Evolutionary conservation across 2,888 invertebrate species (phyloP).

Genomic region (Aricia artaxerxes): DNA sequence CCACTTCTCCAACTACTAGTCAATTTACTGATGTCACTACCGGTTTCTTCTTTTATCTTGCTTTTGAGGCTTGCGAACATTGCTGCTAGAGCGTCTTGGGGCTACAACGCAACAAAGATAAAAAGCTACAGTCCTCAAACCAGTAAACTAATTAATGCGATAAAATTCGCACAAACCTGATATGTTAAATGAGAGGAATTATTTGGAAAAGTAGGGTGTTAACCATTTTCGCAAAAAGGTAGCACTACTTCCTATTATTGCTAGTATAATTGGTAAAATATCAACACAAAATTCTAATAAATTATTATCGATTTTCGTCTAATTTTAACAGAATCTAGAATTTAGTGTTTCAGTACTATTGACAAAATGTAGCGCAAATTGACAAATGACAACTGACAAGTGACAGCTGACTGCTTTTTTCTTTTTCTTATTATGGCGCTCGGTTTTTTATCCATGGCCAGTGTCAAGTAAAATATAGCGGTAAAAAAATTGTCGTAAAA

Average conservation of each 20-base stretch:
- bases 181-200: constrained; percentile 13
- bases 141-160: constrained; percentile 23
- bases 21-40: constrained; percentile 85
- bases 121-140: neutral
- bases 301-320: neutral
- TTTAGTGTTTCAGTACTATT: neutral
- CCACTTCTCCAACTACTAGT: constrained; percentile 75
- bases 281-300: neutral
- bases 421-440: no score
- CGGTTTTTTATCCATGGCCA: no score
- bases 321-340: neutral
- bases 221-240: neutral
- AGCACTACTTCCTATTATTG: neutral
- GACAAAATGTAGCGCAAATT: neutral
- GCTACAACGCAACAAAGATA: constrained; percentile 21
- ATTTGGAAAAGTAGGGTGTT: neutral
- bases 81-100: constrained; percentile 38
- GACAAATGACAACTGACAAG: neutral
- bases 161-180: constrained; percentile 11
- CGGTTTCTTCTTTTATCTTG: constrained; percentile 94
- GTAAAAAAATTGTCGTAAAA: no score
- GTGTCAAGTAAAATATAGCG: no score
- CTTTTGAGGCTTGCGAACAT: constrained; percentile 95
- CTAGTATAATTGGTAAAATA: neutral
- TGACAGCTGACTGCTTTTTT: neutral